phyloP scores from a whole-genome alignment of 1,140 invertebrate genomes.

The Pseudomyrmex dendroicus region DNA sequence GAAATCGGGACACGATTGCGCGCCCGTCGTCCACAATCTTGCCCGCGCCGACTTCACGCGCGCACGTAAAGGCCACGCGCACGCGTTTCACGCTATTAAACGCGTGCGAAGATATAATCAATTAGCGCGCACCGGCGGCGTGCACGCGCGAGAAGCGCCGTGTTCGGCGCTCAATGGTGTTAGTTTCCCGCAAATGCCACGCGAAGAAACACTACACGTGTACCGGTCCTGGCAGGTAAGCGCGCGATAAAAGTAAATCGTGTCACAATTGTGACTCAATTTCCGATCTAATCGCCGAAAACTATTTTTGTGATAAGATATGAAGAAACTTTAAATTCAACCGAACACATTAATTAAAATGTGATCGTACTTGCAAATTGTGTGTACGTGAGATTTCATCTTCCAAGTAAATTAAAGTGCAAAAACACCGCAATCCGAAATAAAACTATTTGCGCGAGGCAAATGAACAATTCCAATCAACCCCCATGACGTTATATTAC shows the following conservation, averaged over 20 bases:
- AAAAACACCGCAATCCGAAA: not conserved
- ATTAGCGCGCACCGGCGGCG: conserved; percentile 2
- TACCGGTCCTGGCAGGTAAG: not conserved
- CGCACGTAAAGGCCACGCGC: conserved; percentile 1
- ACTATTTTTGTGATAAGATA: too few species aligned
- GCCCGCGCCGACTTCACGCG: conserved; percentile 8
- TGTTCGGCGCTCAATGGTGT: not conserved
- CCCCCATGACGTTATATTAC: conserved; percentile 33
- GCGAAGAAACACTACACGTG: conserved; percentile 1
- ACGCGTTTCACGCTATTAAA: conserved; percentile 18
- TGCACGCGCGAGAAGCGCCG: conserved; percentile 18
- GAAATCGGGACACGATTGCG: conserved; percentile 37
- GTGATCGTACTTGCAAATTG: not conserved
- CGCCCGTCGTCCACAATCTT: not conserved
- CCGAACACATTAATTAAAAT: conserved; percentile 25
- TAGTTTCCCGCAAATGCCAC: conserved; percentile 54
- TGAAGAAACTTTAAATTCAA: conserved; percentile 18
- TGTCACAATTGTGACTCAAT: not conserved
- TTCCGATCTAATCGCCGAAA: not conserved
- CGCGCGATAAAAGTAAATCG: not conserved
- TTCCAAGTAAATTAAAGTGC: too few species aligned
- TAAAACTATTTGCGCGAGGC: conserved; percentile 13
- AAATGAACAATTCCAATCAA: conserved; percentile 47
- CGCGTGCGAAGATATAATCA: conserved; percentile 36
- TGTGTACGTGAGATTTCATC: too few species aligned